These are phyloP conservation scores for Masticophis lateralis DNA, from an alignment of 2,797 vertebrate species.

Conservation along the genomic window DNA sequence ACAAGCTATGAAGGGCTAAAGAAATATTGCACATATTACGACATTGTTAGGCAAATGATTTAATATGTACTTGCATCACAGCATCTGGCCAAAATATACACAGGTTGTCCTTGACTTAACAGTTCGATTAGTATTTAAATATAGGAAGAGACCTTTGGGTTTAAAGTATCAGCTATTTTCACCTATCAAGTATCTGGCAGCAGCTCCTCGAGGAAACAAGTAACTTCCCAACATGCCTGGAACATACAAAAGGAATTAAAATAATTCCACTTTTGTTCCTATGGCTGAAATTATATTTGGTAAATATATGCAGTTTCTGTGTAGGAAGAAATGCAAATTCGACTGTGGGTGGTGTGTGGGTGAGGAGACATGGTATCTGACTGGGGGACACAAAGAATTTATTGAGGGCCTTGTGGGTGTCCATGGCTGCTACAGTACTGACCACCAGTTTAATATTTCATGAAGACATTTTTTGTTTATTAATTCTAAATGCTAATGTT, in stretches of 20 bases:
- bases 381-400: not conserved
- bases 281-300: not conserved
- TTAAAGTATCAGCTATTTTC: not conserved
- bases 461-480: not conserved
- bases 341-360: not conserved
- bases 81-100: not conserved
- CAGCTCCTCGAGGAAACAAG: not conserved
- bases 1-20: not conserved
- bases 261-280: not conserved
- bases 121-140: not conserved
- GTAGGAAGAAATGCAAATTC: not conserved
- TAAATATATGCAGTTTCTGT: not conserved
- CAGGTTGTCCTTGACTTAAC: too few relatives aligned
- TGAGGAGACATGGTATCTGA: not conserved
- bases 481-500: slow-evolving; percentile 12
- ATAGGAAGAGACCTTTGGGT: not conserved
- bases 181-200: not conserved
- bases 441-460: not conserved
- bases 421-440: not conserved
- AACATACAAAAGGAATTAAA: not conserved
- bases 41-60: not conserved
- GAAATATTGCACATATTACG: not conserved
- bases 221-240: not conserved
- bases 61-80: too few relatives aligned
- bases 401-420: not conserved